Percentiles rank a stretch among this genome's conserved stretches.
Evolutionary conservation across 2,797 vertebrate species (phyloP).

Genomic region (Steatocranus sp.): DNA sequence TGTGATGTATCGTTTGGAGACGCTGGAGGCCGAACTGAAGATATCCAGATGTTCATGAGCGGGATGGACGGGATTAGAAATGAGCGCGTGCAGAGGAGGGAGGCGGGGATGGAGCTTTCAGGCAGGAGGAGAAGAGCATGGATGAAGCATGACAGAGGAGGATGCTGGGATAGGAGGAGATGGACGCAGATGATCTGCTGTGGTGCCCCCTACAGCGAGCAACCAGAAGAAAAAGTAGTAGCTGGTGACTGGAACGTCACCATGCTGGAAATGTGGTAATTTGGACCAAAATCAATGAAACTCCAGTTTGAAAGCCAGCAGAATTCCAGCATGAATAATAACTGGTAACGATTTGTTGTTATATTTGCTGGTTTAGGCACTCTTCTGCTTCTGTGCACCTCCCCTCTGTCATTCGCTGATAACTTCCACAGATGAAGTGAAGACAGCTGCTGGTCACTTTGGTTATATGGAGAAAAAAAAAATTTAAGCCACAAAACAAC

Average conservation of each 20-base stretch:
- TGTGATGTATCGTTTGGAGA: background rate
- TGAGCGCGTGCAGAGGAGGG: background rate
- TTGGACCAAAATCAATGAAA: background rate
- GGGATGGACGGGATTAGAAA: fast-evolving
- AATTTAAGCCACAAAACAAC: background rate
- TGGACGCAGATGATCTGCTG: background rate
- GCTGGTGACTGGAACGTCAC: background rate
- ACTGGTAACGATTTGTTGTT: fast-evolving
- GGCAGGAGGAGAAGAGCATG: background rate
- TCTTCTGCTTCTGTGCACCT: background rate
- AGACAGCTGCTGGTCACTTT: background rate
- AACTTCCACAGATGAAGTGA: background rate
- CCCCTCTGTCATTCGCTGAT: background rate
- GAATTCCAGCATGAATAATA: background rate
- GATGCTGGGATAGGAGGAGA: background rate
- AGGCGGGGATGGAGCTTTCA: background rate
- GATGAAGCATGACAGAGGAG: background rate
- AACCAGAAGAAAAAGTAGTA: background rate
- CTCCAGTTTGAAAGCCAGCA: fast-evolving
- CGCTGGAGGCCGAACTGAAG: background rate
- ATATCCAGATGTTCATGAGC: fast-evolving
- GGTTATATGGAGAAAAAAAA: fast-evolving
- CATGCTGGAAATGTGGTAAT: background rate
- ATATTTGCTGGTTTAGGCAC: background rate
- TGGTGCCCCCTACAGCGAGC: background rate